Percentiles rank a stretch among this genome's conserved stretches.
Conservation (phyloP, 2,888 invertebrate genomes). For the Polylopha cassiicola region DNA sequence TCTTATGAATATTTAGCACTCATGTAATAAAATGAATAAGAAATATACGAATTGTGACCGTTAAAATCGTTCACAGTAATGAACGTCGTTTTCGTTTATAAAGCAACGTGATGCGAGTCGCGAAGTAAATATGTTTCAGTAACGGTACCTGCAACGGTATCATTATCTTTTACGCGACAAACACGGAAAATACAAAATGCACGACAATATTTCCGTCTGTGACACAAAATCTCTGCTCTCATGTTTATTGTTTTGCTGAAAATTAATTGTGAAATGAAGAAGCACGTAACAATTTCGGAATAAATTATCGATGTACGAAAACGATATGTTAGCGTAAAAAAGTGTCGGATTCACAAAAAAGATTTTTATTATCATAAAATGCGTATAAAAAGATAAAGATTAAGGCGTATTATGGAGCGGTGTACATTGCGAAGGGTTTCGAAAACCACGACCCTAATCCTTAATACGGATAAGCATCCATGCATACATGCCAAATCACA, state of each 20-base stretch:
- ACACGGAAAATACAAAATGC: neutral
- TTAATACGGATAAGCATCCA: constrained; percentile 15
- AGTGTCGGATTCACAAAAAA: too few species aligned
- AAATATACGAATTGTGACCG: neutral
- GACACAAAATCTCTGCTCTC: too few species aligned
- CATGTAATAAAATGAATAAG: neutral
- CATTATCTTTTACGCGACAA: neutral
- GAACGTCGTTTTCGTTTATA: too few species aligned
- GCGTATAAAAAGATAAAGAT: neutral
- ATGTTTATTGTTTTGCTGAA: too few species aligned
- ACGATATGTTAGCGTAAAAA: too few species aligned
- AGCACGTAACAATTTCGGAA: too few species aligned
- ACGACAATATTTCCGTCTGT: too few species aligned
- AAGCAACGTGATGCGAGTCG: neutral
- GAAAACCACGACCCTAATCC: constrained; percentile 6
- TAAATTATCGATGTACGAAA: too few species aligned
- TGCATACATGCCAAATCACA: constrained; percentile 12
- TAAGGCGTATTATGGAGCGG: neutral
- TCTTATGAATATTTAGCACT: constrained; percentile 5
- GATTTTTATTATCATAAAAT: too few species aligned
- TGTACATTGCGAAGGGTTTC: neutral
- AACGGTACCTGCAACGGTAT: neutral
- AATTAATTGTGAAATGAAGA: too few species aligned
- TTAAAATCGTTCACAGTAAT: too few species aligned
- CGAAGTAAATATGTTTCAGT: neutral